Base-by-base conservation (phyloP, 2,113 vertebrate species). In the Engraulis encrasicolus region DNA sequence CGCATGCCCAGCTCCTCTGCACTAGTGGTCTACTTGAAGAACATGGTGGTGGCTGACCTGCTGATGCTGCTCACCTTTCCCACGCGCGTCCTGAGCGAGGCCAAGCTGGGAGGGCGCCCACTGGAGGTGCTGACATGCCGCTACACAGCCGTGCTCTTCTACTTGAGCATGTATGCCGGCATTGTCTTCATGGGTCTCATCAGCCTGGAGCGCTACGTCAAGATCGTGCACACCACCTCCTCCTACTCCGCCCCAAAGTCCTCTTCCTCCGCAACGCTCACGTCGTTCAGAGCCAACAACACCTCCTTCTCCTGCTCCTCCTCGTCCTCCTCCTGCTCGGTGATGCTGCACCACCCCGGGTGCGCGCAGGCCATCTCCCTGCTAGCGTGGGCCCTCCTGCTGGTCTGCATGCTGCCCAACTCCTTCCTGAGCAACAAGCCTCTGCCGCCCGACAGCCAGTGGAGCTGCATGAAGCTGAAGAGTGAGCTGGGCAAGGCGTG, bases 1-100 rank as follows among this genome's bases (percentile, higher is more conserved):
- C 96, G 96, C 81, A 96, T 99, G 88, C 94, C 94, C 80, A 99
- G 96, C 0, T 96, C 95, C 89, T 98, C 98, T 17, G 95, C 98
- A 83, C 99, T 99, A 87, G 97, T 98, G 54, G 97, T 99, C 84
- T 99, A 99, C 88, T 96, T 99, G 74, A 99, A 99, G 93, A 99
- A 99, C 91, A 97, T 97, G 0, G 97, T 99, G 2, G 96, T 99
- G 80, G 98, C 98, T 0, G 98, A 99, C 52, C 81, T 98, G 18
- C 92, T 99, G 86, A 99, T 99, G 98, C 98, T 96, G 37, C 83
- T 98, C 85, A 97, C 96, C 0, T 99, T 99, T 78, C 97, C 97
- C 0, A 99, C 99, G 87, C 99, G 99, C 92, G 97, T 99, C 88
- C 89, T 99, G 6, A 95, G 96, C 0, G 98, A 98, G 7, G 95